Evolutionary conservation across 2,797 vertebrate species (phyloP), one percentile per base, ranked within the genome.

Genomic region (Heterohyrax brucei): DNA sequence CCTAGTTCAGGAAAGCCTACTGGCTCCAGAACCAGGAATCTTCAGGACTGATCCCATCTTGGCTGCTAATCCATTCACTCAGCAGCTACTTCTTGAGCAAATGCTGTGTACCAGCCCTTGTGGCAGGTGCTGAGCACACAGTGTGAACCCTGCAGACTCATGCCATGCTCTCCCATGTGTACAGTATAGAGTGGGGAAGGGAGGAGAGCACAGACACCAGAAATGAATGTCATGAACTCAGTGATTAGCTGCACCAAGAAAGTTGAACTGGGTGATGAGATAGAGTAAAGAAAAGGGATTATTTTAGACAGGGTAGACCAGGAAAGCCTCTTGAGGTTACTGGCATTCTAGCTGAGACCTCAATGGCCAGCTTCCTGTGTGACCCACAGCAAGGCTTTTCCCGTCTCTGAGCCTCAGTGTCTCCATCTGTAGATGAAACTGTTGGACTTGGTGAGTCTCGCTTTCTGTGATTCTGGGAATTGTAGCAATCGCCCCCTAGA

Each of bases 121-220:
- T 4, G 5, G 2, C 24, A 56, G 61, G 10, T 24, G 1, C 46
- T 18, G 7, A 68, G 13, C n/a, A 0, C 28, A 39, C 4, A 21
- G 18, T 3, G 28, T 9, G 8, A 72, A 33, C 73, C 1, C 13
- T 10, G 33, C 68, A 72, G 76, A 44, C 10, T 39, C 4, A 0
- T 0, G 28, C 33, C 28, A 77, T 10, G 2, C 13, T 5, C 10
- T 26, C 61, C 93, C 22, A 33, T 9, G 5, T 0, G 1, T 18
- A 8, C 50, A 1, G 10, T 16, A 72, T 33, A 33, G 66, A 80
- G 53, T 7, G 5, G n/a, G 12, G 50, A 21, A 19, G 30, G 48
- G 18, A 48, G 1, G 24, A n/a, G 33, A 28, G 26, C 1, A 14
- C 3, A 5, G 0, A 5, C 12, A 0, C 0, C 0, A 0, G 4